A percentile compares a stretch with the other conserved stretches of the same genome.
phyloP scores from a whole-genome alignment of 1,140 invertebrate genomes.

The Hypsibius dujardini region DNA sequence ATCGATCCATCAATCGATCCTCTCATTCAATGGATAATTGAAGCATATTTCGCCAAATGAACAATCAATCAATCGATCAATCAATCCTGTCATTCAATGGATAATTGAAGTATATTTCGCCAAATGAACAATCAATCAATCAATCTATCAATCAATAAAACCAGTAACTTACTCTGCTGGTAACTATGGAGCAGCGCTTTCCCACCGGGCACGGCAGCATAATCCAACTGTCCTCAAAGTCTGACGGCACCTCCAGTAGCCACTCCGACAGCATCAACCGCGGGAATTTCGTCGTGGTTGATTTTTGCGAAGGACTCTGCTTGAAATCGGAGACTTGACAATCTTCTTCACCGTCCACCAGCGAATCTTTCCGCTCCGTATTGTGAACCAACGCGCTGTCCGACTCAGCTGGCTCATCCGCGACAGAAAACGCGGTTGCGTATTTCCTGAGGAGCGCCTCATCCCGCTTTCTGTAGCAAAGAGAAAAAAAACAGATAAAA shows the following conservation, averaged over 20 bases:
- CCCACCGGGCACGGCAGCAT: slow-evolving; percentile 64
- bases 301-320: no score
- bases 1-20: no score
- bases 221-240: slow-evolving; percentile 59
- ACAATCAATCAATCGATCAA: no score
- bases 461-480: slow-evolving; percentile 3
- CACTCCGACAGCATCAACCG: slow-evolving; percentile 70
- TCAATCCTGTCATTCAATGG: no score
- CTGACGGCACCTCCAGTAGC: slow-evolving; percentile 61
- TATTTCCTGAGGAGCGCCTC: neutral
- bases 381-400: neutral
- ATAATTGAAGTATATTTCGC: no score
- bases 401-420: neutral
- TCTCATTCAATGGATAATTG: no score
- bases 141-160: no score
- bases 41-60: no score
- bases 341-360: no score
- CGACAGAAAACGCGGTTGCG: neutral
- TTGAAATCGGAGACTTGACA: no score
- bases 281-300: no score
- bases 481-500: neutral
- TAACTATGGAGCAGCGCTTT: slow-evolving; percentile 53
- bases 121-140: no score
- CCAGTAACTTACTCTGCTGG: slow-evolving; percentile 45
- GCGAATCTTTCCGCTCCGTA: neutral